phyloP scores from a whole-genome alignment of 2,797 vertebrate species.

The Dicrostonyx torquatus region DNA sequence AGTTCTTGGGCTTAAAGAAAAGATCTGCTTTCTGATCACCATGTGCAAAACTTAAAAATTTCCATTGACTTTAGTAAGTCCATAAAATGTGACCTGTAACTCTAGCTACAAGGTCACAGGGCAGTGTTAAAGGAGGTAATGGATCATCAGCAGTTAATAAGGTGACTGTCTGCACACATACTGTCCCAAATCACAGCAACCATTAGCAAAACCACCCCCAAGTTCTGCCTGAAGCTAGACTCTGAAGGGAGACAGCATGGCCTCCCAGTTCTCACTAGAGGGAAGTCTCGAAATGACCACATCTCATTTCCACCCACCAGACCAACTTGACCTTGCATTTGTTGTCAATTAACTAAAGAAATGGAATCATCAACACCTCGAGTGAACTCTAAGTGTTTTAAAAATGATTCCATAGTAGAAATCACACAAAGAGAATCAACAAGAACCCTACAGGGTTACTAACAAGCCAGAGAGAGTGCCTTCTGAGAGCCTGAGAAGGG shows the following conservation, averaged over 20 bases:
- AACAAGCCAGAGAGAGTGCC: not conserved
- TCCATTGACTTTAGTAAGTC: not conserved
- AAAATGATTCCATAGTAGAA: not conserved
- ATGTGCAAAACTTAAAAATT: not conserved
- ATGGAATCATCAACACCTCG: not conserved
- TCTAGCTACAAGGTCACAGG: not conserved
- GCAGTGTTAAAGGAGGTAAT: not conserved
- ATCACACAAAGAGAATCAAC: not conserved
- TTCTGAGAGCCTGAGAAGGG: not conserved
- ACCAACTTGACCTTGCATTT: not conserved
- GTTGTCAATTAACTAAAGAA: not conserved
- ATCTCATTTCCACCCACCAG: not conserved
- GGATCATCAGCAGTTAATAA: not conserved
- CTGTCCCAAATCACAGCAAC: not conserved
- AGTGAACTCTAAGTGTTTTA: not conserved
- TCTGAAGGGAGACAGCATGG: not conserved
- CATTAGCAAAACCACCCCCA: not conserved
- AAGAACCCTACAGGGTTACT: not conserved
- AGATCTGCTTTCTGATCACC: not conserved
- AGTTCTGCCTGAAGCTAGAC: not conserved
- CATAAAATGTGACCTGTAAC: not conserved
- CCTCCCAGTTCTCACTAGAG: not conserved
- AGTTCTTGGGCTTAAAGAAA: not conserved
- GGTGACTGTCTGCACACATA: not conserved
- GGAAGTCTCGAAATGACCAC: not conserved